Evolutionary conservation across 2,888 invertebrate species (phyloP).

Genomic region (Pristionchus japonicus): DNA sequence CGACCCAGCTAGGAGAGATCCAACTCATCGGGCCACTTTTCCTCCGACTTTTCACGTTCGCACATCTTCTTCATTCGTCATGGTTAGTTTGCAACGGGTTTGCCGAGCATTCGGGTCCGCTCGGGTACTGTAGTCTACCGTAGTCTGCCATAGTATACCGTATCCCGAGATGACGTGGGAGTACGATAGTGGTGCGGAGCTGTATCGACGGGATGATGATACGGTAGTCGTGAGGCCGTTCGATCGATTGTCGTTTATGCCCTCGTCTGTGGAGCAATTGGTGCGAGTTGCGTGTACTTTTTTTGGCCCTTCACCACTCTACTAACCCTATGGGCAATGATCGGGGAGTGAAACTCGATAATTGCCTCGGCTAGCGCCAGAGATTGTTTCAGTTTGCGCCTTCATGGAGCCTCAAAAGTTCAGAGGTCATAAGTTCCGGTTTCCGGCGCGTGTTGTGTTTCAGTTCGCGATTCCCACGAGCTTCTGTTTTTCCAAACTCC

Average conservation of each 20-base stretch:
- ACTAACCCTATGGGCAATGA: too few relatives aligned
- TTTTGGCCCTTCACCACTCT: too few relatives aligned
- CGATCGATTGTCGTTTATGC: conserved; percentile 1
- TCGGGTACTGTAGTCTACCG: not conserved
- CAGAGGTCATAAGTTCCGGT: too few relatives aligned
- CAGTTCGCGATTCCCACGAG: too few relatives aligned
- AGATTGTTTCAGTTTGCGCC: too few relatives aligned
- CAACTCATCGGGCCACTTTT: not conserved
- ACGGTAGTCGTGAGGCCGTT: not conserved
- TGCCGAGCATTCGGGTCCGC: not conserved
- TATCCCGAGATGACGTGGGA: not conserved
- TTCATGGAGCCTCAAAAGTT: too few relatives aligned
- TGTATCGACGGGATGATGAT: not conserved
- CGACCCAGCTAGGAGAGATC: not conserved
- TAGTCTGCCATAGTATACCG: not conserved
- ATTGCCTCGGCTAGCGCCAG: too few relatives aligned
- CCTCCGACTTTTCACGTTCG: not conserved
- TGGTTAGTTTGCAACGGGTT: not conserved
- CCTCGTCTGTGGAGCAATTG: conserved; percentile 5
- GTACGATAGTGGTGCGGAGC: not conserved
- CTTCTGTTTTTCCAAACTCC: too few relatives aligned
- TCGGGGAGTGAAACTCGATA: too few relatives aligned
- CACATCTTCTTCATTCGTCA: not conserved
- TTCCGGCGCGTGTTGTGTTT: too few relatives aligned
- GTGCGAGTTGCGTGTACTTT: too few relatives aligned